Conservation (phyloP, 2,888 invertebrate species). For the Nipponacmea schrenckii region DNA sequence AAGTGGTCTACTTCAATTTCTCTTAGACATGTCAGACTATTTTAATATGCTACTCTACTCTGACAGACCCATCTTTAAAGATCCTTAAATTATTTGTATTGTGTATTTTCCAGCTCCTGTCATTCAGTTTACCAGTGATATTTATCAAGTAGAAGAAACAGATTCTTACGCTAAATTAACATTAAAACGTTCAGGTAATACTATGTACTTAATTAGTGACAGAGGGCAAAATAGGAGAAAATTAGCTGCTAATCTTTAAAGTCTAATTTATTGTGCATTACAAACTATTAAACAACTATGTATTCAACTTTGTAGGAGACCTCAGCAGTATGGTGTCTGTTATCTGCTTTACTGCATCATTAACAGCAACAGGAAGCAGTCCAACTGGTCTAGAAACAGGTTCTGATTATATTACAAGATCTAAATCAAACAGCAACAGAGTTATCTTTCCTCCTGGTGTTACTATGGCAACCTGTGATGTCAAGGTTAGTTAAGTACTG, state of each 20-base stretch:
- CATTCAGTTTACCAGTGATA: conserved; percentile 53
- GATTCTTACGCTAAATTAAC: conserved; percentile 49
- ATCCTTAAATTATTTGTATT: too few relatives aligned
- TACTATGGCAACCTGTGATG: conserved; percentile 56
- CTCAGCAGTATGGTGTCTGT: conserved; percentile 56
- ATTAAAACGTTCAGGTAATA: conserved; percentile 54
- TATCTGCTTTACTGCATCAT: conserved; percentile 57
- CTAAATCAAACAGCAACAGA: conserved; percentile 47
- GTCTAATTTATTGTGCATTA: too few relatives aligned
- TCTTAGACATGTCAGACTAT: too few relatives aligned
- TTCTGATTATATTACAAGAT: conserved; percentile 59
- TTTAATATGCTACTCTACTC: too few relatives aligned
- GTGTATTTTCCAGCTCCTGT: conserved; percentile 52
- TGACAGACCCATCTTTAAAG: too few relatives aligned
- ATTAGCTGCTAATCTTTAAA: too few relatives aligned
- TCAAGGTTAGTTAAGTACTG: conserved; percentile 47
- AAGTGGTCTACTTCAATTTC: too few relatives aligned
- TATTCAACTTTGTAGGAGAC: conserved; percentile 47
- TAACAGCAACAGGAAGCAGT: conserved; percentile 61
- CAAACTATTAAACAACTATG: too few relatives aligned
- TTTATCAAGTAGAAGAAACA: conserved; percentile 59
- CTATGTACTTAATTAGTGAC: too few relatives aligned
- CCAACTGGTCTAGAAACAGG: conserved; percentile 54
- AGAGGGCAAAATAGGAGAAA: too few relatives aligned
- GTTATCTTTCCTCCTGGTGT: conserved; percentile 58